Percentiles rank a stretch among this genome's conserved stretches.
phyloP scores from a whole-genome alignment of 2,888 invertebrate genomes.

The Cosmorhoe ocellata region DNA sequence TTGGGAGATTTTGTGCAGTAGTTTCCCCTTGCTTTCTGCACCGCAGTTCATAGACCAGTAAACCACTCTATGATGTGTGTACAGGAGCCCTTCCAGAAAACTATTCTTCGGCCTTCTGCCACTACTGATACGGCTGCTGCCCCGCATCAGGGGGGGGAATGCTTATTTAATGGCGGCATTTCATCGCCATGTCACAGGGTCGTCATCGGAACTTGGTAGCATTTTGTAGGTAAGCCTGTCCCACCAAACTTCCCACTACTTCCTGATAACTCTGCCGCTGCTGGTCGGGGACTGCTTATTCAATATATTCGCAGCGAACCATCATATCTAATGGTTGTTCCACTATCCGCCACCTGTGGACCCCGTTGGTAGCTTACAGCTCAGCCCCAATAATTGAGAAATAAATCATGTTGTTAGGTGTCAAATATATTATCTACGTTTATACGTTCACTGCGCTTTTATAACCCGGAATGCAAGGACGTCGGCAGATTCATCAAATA shows the following conservation, averaged over 20 bases:
- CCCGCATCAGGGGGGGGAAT: not conserved
- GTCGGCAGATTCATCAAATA: not conserved
- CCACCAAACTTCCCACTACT: not conserved
- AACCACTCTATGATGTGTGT: too few relatives aligned
- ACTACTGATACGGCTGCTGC: too few relatives aligned
- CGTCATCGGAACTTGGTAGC: not conserved
- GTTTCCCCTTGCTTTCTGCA: too few relatives aligned
- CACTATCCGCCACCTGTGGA: conserved; percentile 33
- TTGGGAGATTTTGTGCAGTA: too few relatives aligned
- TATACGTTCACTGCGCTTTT: not conserved
- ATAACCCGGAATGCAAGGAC: not conserved
- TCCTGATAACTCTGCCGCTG: conserved; percentile 3
- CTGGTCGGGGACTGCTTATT: conserved; percentile 9
- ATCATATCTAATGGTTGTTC: conserved; percentile 23
- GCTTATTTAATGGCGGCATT: not conserved
- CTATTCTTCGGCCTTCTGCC: too few relatives aligned
- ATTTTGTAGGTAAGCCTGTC: conserved; percentile 1
- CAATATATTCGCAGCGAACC: conserved; percentile 21
- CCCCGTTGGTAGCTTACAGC: conserved; percentile 28
- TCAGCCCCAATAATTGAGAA: conserved; percentile 3
- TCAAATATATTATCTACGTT: not conserved
- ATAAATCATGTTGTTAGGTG: not conserved
- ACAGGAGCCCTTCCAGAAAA: too few relatives aligned
- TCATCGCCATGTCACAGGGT: not conserved
- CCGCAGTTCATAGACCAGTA: too few relatives aligned